These are phyloP conservation scores for Sarcophaga caerulescens DNA, from an alignment of 2,888 invertebrate genomes.

Conservation along the genomic window DNA sequence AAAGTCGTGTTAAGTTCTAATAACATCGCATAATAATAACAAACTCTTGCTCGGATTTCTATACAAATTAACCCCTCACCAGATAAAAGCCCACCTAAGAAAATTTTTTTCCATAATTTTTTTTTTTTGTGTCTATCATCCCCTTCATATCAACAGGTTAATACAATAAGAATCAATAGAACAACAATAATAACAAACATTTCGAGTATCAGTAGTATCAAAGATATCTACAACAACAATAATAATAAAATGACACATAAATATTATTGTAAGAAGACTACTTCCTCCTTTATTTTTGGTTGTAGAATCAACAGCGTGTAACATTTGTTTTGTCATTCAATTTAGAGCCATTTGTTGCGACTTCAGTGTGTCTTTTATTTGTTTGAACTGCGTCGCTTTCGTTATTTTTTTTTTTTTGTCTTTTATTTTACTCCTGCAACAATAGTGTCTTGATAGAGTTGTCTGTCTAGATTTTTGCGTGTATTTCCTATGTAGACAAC, in stretches of 20 bases:
- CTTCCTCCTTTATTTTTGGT: not conserved
- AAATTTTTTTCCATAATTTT: not conserved
- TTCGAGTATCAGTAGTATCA: not conserved
- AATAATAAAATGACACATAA: slow-evolving; percentile 41
- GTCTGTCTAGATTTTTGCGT: slow-evolving; percentile 55
- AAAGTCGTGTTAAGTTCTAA: not conserved
- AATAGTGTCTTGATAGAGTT: slow-evolving; percentile 66
- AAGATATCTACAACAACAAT: slow-evolving; percentile 14
- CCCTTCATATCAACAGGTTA: slow-evolving; percentile 5
- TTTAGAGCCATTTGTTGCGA: slow-evolving; percentile 59
- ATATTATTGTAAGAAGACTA: slow-evolving; percentile 58
- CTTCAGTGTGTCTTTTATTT: slow-evolving; percentile 45
- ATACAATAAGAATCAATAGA: slow-evolving; percentile 65
- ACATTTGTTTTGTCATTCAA: slow-evolving; percentile 68
- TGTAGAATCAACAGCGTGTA: slow-evolving; percentile 69
- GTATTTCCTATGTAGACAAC: slow-evolving; percentile 51
- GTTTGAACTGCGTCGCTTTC: not conserved
- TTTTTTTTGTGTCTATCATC: not conserved
- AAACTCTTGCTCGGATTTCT: not conserved
- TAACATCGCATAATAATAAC: not conserved
- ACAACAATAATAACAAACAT: slow-evolving; percentile 43
- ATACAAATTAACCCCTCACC: not conserved
- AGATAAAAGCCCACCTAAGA: not conserved
- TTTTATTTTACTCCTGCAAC: slow-evolving; percentile 38
- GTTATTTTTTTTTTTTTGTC: slow-evolving; percentile 20